Conservation (phyloP, 2,113 vertebrate species). For the Corythaixoides concolor region DNA sequence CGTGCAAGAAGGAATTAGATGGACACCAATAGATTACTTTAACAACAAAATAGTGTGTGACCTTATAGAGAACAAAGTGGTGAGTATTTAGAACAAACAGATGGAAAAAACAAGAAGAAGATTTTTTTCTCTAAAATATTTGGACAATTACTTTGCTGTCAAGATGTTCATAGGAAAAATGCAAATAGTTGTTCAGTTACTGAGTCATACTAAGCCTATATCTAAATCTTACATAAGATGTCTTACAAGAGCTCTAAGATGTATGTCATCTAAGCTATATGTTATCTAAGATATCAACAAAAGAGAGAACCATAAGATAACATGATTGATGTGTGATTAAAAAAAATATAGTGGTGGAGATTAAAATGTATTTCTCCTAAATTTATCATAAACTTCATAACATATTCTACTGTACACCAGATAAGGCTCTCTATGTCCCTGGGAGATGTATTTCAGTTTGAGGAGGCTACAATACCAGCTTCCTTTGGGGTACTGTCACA, state of each 20-base stretch:
- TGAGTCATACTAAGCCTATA: slow-evolving; percentile 50
- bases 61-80: slow-evolving; percentile 95
- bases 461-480: background rate
- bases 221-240: slow-evolving; percentile 54
- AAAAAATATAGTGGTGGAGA: background rate
- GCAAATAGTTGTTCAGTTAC: slow-evolving; percentile 40
- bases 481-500: background rate
- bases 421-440: background rate
- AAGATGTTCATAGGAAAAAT: slow-evolving; percentile 10
- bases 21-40: slow-evolving; percentile 93
- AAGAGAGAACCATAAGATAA: background rate
- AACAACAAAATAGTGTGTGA: slow-evolving; percentile 97
- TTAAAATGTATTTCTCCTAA: background rate
- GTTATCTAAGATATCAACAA: background rate
- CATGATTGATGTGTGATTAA: background rate
- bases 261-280: background rate
- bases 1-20: slow-evolving; percentile 92
- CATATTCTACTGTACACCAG: background rate
- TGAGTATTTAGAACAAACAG: slow-evolving; percentile 64
- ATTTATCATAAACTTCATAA: background rate
- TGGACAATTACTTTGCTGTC: slow-evolving; percentile 3
- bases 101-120: background rate
- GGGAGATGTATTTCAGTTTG: background rate
- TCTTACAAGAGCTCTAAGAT: background rate
- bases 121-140: background rate